Evolutionary conservation across 2,113 vertebrate species (phyloP).

Genomic region (Muntiacus muntjak): DNA sequence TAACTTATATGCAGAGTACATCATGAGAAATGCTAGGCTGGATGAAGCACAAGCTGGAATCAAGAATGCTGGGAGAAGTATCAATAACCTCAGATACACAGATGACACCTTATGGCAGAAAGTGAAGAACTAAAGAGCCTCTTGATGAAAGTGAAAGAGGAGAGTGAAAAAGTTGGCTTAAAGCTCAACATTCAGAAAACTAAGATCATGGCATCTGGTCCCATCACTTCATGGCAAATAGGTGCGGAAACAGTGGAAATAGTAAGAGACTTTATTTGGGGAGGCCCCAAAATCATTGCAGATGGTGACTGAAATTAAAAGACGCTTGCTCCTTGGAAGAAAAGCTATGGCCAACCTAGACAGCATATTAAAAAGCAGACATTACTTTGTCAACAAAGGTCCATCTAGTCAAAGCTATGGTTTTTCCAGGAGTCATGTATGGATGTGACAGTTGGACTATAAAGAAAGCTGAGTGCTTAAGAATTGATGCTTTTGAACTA

Average conservation of each 20-base stretch:
- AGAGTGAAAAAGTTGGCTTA: background rate
- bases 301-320: background rate
- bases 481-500: background rate
- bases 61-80: background rate
- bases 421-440: background rate
- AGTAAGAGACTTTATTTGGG: background rate
- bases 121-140: background rate
- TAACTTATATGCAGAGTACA: background rate
- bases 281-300: background rate
- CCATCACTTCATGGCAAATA: background rate
- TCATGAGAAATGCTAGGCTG: background rate
- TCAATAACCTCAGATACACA: background rate
- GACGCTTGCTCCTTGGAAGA: background rate
- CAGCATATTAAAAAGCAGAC: background rate
- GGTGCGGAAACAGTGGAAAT: background rate
- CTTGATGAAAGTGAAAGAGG: background rate
- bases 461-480: background rate
- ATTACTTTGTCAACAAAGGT: background rate
- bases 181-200: background rate
- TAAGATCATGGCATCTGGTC: background rate
- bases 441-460: background rate
- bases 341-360: background rate
- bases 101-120: background rate
- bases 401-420: background rate
- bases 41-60: background rate